These are phyloP conservation scores for Clarias platycephalus DNA, from an alignment of 2,797 vertebrate genomes.

Conservation along the genomic window DNA sequence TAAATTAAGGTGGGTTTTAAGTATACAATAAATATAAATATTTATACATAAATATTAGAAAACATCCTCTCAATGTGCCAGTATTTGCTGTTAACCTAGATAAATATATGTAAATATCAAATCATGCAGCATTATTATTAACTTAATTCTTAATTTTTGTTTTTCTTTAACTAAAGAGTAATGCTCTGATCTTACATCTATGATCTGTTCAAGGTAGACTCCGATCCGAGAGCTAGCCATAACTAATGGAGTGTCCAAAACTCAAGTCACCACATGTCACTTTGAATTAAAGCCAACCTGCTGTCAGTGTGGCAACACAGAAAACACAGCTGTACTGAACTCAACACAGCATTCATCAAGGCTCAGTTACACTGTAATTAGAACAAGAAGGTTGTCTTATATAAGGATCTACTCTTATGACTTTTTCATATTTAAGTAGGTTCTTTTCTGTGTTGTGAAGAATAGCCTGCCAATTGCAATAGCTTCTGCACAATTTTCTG, in stretches of 20 bases:
- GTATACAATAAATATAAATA: too few relatives aligned
- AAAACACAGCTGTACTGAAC: conserved; percentile 27
- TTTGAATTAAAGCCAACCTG: conserved; percentile 26
- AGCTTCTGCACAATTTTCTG: background rate
- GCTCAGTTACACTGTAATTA: background rate
- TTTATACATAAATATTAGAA: too few relatives aligned
- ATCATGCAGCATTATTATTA: background rate
- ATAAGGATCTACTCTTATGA: background rate
- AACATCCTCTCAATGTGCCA: too few relatives aligned
- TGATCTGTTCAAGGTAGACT: background rate
- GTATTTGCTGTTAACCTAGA: too few relatives aligned
- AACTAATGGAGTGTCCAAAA: background rate
- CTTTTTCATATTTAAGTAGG: background rate
- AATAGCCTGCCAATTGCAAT: background rate
- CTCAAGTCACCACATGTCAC: conserved; percentile 13
- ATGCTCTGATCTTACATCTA: background rate
- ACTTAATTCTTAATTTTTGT: background rate
- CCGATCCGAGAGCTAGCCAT: background rate
- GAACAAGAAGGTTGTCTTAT: conserved; percentile 3
- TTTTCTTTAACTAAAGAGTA: background rate
- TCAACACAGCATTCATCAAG: background rate
- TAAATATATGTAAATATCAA: too few relatives aligned
- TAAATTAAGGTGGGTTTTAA: too few relatives aligned
- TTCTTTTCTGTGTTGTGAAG: background rate
- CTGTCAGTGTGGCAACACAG: background rate